These are phyloP conservation scores for Disparrhopalites patrizii DNA, from an alignment of 2,888 invertebrate species.

Conservation along the genomic window DNA sequence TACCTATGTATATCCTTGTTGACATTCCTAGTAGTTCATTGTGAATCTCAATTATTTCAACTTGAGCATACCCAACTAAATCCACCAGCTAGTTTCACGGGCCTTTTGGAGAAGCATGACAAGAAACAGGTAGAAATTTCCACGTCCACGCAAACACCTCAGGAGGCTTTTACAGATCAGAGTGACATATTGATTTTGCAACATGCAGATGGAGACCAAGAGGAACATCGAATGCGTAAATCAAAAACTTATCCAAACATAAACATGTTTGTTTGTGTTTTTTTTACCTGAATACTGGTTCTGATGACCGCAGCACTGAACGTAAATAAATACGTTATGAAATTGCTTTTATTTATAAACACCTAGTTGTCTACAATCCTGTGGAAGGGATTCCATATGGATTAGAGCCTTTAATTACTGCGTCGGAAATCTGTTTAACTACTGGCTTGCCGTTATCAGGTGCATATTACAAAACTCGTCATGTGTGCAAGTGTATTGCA, in stretches of 20 bases:
- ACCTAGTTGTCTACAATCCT: neutral
- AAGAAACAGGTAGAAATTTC: no score
- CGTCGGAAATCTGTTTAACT: neutral
- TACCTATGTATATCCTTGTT: no score
- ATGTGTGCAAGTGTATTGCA: no score
- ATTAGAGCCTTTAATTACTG: neutral
- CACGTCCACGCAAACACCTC: no score
- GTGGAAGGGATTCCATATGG: constrained; percentile 1
- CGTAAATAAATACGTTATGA: neutral
- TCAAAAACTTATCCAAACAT: neutral
- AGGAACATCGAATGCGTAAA: constrained; percentile 10
- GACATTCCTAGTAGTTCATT: no score
- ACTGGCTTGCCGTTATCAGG: neutral
- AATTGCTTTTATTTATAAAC: neutral
- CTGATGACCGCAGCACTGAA: neutral
- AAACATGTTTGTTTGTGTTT: neutral
- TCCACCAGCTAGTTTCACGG: no score
- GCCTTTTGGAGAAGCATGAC: no score
- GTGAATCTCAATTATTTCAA: no score
- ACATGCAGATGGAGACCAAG: neutral
- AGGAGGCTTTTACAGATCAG: no score
- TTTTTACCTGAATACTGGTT: no score
- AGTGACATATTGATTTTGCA: neutral
- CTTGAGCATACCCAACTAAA: no score
- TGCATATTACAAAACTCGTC: neutral